Conservation (phyloP, 2,797 vertebrate species). For the Tokudaia tokunoshimensis region DNA sequence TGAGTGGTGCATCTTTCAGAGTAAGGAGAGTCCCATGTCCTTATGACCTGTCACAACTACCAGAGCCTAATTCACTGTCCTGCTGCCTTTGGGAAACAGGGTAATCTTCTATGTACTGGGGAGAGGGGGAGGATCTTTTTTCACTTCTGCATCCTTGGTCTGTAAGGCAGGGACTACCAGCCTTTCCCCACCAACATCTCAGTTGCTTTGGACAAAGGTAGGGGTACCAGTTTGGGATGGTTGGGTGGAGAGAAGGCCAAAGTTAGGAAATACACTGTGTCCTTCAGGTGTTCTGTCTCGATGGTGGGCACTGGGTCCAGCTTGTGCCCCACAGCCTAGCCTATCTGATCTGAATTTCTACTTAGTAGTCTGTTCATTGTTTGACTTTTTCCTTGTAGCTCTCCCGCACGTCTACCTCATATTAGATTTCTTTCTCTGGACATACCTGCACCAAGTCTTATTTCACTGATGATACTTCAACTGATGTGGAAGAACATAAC, state of each 20-base stretch:
- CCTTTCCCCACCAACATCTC: background rate
- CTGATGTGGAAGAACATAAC: background rate
- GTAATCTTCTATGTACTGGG: accelerated
- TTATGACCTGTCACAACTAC: accelerated
- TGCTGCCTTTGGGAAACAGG: background rate
- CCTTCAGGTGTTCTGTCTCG: too few relatives aligned
- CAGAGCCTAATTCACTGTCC: accelerated
- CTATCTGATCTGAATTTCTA: accelerated
- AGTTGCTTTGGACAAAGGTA: background rate
- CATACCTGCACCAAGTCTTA: background rate
- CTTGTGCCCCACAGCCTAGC: accelerated
- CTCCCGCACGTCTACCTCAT: background rate
- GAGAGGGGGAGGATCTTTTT: too few relatives aligned
- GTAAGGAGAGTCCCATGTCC: background rate
- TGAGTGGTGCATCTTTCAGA: background rate
- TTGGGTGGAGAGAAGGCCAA: background rate
- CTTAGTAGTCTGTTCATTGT: accelerated
- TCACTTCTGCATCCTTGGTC: background rate
- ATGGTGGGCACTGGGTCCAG: accelerated
- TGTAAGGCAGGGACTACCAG: background rate
- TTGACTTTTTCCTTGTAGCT: background rate
- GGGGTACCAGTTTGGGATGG: accelerated
- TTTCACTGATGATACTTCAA: background rate
- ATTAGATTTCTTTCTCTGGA: background rate
- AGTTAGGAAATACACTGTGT: too few relatives aligned